These are phyloP conservation scores for Tragelaphus imberbis DNA, from an alignment of 2,113 vertebrate species.

Conservation along the genomic window DNA sequence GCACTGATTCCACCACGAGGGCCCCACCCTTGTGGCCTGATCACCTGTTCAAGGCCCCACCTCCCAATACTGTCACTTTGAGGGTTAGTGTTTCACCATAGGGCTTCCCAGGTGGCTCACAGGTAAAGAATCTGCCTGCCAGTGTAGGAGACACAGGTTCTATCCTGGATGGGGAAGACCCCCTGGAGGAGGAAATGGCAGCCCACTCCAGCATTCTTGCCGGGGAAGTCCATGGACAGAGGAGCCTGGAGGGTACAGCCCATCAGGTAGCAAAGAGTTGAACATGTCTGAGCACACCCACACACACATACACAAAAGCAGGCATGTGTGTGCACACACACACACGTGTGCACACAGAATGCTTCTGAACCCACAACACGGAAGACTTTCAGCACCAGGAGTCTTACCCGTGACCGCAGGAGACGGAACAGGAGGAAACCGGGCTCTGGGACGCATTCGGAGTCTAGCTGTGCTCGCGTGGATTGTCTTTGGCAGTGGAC, in stretches of 20 bases:
- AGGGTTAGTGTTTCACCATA: neutral
- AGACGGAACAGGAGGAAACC: neutral
- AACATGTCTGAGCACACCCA: neutral
- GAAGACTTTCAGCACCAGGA: neutral
- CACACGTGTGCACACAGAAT: neutral
- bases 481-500: neutral
- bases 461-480: rapidly evolving
- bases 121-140: neutral
- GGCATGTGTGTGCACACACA: rapidly evolving
- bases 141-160: rapidly evolving
- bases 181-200: neutral
- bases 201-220: neutral
- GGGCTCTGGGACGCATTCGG: rapidly evolving
- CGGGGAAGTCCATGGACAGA: neutral
- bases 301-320: neutral
- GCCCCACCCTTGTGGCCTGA: neutral
- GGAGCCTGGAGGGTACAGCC: neutral
- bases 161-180: neutral
- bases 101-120: neutral
- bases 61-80: neutral
- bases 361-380: neutral
- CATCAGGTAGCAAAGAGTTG: neutral
- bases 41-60: neutral
- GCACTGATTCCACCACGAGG: neutral
- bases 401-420: rapidly evolving